These are phyloP conservation scores for Diadema setosum DNA, from an alignment of 35 echinoderm and acorn worm species.

Conservation along the genomic window DNA sequence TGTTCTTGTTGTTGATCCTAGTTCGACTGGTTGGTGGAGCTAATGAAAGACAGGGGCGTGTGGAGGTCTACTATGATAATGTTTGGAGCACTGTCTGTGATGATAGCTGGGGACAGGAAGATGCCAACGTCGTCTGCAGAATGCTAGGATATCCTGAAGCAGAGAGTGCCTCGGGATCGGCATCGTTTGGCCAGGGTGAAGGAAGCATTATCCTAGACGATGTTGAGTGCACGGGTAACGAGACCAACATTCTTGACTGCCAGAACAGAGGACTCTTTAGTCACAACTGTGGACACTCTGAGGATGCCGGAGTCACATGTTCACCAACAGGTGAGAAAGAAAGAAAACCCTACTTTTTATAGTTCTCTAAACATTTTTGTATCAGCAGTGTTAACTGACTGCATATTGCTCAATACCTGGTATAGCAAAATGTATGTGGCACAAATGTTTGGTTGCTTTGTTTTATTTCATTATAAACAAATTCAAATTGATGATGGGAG, in stretches of 20 bases:
- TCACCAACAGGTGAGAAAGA: constrained; percentile 7
- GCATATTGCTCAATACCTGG: too few species aligned
- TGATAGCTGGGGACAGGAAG: background rate
- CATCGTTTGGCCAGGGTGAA: background rate
- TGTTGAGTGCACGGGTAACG: background rate
- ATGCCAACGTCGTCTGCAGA: background rate
- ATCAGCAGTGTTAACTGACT: too few species aligned
- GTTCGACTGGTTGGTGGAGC: background rate
- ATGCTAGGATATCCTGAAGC: background rate
- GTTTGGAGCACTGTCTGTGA: constrained; percentile 1
- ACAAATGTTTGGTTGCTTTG: too few species aligned
- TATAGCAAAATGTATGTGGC: too few species aligned
- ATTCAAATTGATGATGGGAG: too few species aligned
- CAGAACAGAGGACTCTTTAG: background rate
- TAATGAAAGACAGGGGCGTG: background rate
- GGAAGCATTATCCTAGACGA: constrained; percentile 26
- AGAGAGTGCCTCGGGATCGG: background rate
- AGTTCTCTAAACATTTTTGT: too few species aligned
- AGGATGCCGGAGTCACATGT: constrained; percentile 9
- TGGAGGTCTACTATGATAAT: background rate
- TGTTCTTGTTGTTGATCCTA: too few species aligned
- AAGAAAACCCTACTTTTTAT: too few species aligned
- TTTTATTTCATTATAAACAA: too few species aligned
- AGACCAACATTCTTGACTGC: constrained; percentile 3
- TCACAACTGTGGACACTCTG: constrained; percentile 17